Base-by-base conservation (phyloP, 2,113 vertebrate genomes). In the Typhlomys cinereus region DNA sequence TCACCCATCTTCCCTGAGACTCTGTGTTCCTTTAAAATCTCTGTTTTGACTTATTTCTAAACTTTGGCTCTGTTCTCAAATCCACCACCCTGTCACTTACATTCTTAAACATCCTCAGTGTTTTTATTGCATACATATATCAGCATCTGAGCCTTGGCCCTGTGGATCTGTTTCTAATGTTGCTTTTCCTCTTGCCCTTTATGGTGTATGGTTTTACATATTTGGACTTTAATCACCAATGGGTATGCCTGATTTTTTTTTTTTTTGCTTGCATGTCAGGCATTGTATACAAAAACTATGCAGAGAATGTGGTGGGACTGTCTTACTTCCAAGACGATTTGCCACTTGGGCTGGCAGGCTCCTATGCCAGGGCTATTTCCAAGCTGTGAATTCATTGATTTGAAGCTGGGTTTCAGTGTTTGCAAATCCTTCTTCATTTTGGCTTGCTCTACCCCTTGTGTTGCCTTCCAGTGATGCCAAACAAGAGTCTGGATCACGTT, bases 401-500 rank as follows among this genome's bases (percentile, higher is more conserved):
- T 91, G 80, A 90, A 91, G 70, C 90, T 88, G 57, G 69, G 87
- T 84, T 88, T 85, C 79, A 67, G 12, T 86, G 66, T 94, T 89
- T 86, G 85, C 88, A 93, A 93, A 91, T 54, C 25, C 54, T 71
- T 48, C 15, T 70, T 90, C 39, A 46, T 48, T 74, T 73, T 95
- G 92, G 78, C 74, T 82, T 50, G 39, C 29, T 78, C 25, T 13
- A 20, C 15, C 48, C 59, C 80, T 67, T 86, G 74, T 64, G 52
- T 46, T 61, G 70, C 84, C n/a, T 57, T 86, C 62, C 62, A 88
- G 88, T 50, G 79, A 75, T 61, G 41, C 70, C 78, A 82, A 89
- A 74, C 39, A 73, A 66, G 74, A 50, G 7, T 62, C 39, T 66
- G 85, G 66, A 66, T 92, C 64, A 8, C 48, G 52, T 93, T 84